These are phyloP conservation scores for Otus scops DNA, from an alignment of 2,797 vertebrate genomes.

Conservation along the genomic window DNA sequence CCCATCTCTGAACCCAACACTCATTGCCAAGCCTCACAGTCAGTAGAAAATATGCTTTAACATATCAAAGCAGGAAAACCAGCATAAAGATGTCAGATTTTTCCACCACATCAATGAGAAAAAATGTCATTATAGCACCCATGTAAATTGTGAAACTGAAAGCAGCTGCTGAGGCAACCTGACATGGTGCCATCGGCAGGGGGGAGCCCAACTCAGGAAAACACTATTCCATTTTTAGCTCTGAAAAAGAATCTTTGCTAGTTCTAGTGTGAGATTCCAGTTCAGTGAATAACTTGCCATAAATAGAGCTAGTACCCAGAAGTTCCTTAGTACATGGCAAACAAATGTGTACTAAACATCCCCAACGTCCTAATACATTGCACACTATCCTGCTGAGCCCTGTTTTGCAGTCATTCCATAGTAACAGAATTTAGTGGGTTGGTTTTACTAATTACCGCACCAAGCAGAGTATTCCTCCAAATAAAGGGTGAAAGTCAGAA, in stretches of 20 bases:
- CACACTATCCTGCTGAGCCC: not conserved
- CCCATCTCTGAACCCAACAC: not conserved
- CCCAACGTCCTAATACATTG: not conserved
- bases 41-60: slow-evolving; percentile 46
- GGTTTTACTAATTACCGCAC: not conserved
- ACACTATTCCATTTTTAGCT: slow-evolving; percentile 69
- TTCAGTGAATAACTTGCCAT: slow-evolving; percentile 49
- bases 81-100: slow-evolving; percentile 42
- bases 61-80: slow-evolving; percentile 32
- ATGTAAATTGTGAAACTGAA: slow-evolving; percentile 60
- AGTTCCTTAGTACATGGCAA: not conserved
- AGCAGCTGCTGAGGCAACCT: slow-evolving; percentile 59
- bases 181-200: slow-evolving; percentile 52
- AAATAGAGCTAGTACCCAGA: slow-evolving; percentile 51
- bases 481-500: not conserved
- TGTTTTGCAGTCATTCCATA: not conserved
- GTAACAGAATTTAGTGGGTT: not conserved
- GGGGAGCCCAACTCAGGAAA: slow-evolving; percentile 52
- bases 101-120: slow-evolving; percentile 45
- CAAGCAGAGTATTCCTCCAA: not conserved
- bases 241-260: slow-evolving; percentile 41
- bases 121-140: slow-evolving; percentile 31
- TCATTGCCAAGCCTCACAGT: slow-evolving; percentile 44
- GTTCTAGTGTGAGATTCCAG: slow-evolving; percentile 57
- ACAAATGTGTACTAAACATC: not conserved